A percentile compares a stretch with the other conserved stretches of the same genome.
These are phyloP conservation scores for Patella depressa DNA, from an alignment of 2,888 invertebrate genomes.

Conservation along the genomic window DNA sequence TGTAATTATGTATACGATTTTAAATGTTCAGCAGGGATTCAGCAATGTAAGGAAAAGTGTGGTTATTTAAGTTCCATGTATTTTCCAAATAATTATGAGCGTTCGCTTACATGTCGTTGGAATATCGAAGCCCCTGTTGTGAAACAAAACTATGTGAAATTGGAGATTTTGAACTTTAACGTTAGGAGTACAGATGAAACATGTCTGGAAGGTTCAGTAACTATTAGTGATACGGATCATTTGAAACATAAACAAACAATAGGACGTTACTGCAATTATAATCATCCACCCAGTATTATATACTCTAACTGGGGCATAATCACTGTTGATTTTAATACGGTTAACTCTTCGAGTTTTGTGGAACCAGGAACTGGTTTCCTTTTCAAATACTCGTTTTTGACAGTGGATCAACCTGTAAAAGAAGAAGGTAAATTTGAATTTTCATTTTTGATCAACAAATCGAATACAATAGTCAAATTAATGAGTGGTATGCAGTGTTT, in stretches of 20 bases:
- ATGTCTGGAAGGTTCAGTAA: neutral
- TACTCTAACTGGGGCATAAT: neutral
- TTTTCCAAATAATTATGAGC: neutral
- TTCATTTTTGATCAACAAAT: no score
- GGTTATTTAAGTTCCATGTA: neutral
- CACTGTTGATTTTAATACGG: neutral
- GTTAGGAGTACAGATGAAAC: neutral
- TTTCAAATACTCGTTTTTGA: neutral
- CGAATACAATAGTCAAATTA: no score
- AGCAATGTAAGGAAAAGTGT: neutral
- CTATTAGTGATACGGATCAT: neutral
- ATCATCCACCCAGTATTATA: neutral
- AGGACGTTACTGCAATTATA: neutral
- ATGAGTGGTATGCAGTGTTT: no score
- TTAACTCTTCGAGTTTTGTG: neutral
- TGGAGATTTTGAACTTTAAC: neutral
- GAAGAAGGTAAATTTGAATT: no score
- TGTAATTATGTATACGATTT: neutral
- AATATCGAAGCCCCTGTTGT: neutral
- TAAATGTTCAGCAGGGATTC: neutral
- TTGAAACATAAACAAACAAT: neutral
- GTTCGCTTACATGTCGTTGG: neutral
- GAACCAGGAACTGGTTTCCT: neutral
- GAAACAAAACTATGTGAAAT: neutral
- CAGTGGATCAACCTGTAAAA: no score